phyloP scores from a whole-genome alignment of 2,797 vertebrate species.

The Oreonectes daqikongensis region DNA sequence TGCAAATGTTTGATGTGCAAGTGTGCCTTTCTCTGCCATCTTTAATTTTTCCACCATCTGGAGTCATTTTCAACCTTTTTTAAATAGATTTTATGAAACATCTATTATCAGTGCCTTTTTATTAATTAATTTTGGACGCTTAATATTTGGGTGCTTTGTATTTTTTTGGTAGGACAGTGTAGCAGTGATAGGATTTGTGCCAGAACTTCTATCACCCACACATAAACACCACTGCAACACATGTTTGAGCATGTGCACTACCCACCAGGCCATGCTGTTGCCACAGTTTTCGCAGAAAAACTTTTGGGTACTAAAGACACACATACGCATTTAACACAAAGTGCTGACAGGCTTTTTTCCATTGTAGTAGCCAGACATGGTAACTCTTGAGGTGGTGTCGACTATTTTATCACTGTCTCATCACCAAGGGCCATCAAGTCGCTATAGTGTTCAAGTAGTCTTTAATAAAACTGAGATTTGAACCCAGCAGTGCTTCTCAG shows the following conservation, averaged over 20 bases:
- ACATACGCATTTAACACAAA: background rate
- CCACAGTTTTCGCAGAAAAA: background rate
- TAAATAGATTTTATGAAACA: background rate
- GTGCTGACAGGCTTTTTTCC: background rate
- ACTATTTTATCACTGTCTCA: background rate
- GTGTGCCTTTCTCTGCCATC: constrained; percentile 11
- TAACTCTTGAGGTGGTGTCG: background rate
- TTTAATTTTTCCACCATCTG: constrained; percentile 33
- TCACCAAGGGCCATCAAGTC: background rate
- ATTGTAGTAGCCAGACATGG: background rate
- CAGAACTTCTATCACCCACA: background rate
- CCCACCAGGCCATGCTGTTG: background rate
- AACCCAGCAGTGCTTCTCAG: background rate
- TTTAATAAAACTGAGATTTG: background rate
- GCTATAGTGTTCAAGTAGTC: background rate
- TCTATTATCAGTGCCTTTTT: background rate
- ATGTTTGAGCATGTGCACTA: background rate
- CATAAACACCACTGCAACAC: background rate
- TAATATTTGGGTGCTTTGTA: background rate
- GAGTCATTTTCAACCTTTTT: background rate
- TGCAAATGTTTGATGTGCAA: constrained; percentile 48
- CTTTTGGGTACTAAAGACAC: background rate
- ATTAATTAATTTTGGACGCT: too few species aligned
- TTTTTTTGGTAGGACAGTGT: background rate
- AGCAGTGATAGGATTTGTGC: background rate